Evolutionary conservation across 2,113 vertebrate genomes (phyloP).

Genomic region (Anolis carolinensis): DNA sequence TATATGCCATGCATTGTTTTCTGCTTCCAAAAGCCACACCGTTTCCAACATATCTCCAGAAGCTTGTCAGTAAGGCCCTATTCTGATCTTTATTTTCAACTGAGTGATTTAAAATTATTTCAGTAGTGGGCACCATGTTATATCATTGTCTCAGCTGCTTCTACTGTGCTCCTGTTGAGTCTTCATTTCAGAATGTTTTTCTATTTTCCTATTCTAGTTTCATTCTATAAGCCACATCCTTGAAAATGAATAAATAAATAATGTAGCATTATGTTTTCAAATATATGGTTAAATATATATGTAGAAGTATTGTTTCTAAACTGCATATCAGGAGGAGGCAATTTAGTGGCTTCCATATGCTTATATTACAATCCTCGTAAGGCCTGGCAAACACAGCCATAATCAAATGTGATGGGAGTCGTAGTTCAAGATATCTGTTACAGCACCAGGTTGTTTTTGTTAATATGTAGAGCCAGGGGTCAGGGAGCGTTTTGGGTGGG

Average conservation of each 20-base stretch:
- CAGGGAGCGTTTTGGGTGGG: too few species aligned
- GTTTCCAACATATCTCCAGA: neutral
- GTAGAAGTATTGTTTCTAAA: neutral
- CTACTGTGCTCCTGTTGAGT: neutral
- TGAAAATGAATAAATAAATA: neutral
- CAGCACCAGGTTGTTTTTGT: too few species aligned
- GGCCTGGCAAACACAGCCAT: too few species aligned
- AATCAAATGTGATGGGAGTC: too few species aligned
- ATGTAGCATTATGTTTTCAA: too few species aligned
- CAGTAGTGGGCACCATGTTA: neutral
- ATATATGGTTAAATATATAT: neutral
- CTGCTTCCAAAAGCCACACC: neutral
- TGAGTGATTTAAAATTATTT: neutral
- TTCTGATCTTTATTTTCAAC: neutral
- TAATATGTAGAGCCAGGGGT: too few species aligned
- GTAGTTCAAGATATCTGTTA: too few species aligned
- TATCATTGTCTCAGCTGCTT: neutral
- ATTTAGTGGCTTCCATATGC: too few species aligned
- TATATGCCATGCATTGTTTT: neutral
- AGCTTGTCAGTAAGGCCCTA: neutral
- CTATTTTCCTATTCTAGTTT: neutral
- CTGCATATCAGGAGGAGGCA: too few species aligned
- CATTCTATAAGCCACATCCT: neutral
- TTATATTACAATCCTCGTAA: too few species aligned
- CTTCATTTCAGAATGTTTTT: neutral